phyloP scores from a whole-genome alignment of 2,888 invertebrate genomes.

The Phaedon cochleariae region DNA sequence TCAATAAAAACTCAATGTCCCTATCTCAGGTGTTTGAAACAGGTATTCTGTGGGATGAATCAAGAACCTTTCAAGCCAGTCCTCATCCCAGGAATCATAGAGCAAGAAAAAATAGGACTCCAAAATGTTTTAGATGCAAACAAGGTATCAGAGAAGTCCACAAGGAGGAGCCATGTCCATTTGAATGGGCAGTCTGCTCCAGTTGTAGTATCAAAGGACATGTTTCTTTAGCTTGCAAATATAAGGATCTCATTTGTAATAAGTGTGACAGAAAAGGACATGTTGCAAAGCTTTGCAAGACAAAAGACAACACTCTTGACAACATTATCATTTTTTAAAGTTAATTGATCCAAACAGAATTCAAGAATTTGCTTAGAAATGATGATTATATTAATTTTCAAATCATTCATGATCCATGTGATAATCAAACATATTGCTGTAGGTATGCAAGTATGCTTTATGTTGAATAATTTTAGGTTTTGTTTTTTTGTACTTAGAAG shows the following conservation, averaged over 20 bases:
- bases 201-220: constrained; percentile 29
- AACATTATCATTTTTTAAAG: too few relatives aligned
- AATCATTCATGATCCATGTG: background rate
- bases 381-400: too few relatives aligned
- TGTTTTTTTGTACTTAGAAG: too few relatives aligned
- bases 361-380: too few relatives aligned
- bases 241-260: constrained; percentile 27
- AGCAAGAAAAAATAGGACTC: constrained; percentile 22
- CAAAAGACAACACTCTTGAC: background rate
- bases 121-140: constrained; percentile 31
- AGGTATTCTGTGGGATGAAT: constrained; percentile 26
- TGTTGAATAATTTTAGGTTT: too few relatives aligned
- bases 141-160: constrained; percentile 9
- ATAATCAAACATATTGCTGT: too few relatives aligned
- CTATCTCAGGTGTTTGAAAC: constrained; percentile 22
- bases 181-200: constrained; percentile 31
- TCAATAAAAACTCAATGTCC: constrained; percentile 18
- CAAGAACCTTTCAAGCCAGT: background rate
- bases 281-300: constrained; percentile 26
- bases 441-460: too few relatives aligned
- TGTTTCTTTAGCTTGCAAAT: constrained; percentile 32
- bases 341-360: too few relatives aligned
- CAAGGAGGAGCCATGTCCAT: constrained; percentile 21
- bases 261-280: constrained; percentile 30
- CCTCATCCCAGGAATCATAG: constrained; percentile 21